Conservation (phyloP, 2,113 vertebrate species). For the Pseudopipra pipra region DNA sequence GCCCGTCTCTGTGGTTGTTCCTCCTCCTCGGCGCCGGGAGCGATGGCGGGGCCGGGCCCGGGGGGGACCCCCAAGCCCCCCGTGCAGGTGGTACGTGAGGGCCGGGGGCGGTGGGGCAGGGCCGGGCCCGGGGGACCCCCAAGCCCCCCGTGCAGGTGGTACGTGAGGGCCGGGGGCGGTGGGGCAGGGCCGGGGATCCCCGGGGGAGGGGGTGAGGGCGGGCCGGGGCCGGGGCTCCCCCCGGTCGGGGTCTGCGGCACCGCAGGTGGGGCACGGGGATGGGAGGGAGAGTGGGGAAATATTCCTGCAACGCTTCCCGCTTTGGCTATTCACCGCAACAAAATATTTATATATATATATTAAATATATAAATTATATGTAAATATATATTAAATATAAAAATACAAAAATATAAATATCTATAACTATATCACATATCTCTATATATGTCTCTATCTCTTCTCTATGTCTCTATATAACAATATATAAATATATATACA, state of each 20-base stretch:
- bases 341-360: too few species aligned
- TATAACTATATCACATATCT: neutral
- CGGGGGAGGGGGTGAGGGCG: neutral
- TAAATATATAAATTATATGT: neutral
- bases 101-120: neutral
- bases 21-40: neutral
- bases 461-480: too few species aligned
- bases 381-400: too few species aligned
- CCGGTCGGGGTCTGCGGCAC: too few species aligned
- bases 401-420: neutral
- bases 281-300: neutral
- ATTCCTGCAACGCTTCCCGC: neutral
- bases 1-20: neutral
- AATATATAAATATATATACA: neutral
- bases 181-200: neutral
- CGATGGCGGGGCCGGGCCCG: neutral
- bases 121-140: neutral
- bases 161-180: neutral
- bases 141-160: neutral
- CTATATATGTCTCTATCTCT: neutral
- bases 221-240: neutral
- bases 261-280: neutral
- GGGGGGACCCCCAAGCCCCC: neutral
- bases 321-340: neutral
- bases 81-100: neutral